phyloP scores from a whole-genome alignment of 92 coral and sea anemone genomes.

The Zoanthus gigantus region DNA sequence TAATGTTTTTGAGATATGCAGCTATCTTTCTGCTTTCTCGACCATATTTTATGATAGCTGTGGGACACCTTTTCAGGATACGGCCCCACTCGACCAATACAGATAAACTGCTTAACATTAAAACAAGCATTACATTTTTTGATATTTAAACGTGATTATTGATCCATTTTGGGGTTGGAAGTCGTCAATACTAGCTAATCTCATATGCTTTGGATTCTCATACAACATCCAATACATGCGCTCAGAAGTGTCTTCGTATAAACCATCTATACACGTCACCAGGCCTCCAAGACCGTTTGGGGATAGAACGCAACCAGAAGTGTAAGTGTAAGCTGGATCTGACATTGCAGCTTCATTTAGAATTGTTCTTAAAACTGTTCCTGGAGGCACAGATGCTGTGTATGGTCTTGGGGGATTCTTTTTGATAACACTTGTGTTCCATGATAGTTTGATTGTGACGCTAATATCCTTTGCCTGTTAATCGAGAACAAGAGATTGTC shows the following conservation, averaged over 20 bases:
- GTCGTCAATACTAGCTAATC: slow-evolving; percentile 20
- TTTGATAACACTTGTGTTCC: slow-evolving; percentile 35
- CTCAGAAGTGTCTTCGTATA: slow-evolving; percentile 24
- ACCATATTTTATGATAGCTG: too few species aligned
- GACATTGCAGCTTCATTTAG: slow-evolving; percentile 24
- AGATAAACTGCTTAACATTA: too few species aligned
- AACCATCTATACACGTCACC: slow-evolving; percentile 21
- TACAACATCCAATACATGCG: slow-evolving; percentile 45
- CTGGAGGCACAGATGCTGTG: slow-evolving; percentile 13
- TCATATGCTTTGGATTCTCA: slow-evolving; percentile 29
- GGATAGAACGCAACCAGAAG: neutral
- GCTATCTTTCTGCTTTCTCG: too few species aligned
- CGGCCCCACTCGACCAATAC: too few species aligned
- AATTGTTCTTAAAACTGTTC: slow-evolving; percentile 31
- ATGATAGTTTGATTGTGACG: slow-evolving; percentile 35
- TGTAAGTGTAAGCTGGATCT: slow-evolving; percentile 28
- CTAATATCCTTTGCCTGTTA: neutral
- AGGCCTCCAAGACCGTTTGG: slow-evolving; percentile 12
- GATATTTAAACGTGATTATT: slow-evolving; percentile 15
- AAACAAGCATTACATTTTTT: neutral
- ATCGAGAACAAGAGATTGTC: neutral
- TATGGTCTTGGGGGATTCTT: slow-evolving; percentile 29
- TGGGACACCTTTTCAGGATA: too few species aligned
- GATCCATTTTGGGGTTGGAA: slow-evolving; percentile 29
- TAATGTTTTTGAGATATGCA: too few species aligned